Percentiles rank a stretch among this genome's conserved stretches.
Conservation (phyloP, 2,888 invertebrate genomes). For the Maniola hyperantus region DNA sequence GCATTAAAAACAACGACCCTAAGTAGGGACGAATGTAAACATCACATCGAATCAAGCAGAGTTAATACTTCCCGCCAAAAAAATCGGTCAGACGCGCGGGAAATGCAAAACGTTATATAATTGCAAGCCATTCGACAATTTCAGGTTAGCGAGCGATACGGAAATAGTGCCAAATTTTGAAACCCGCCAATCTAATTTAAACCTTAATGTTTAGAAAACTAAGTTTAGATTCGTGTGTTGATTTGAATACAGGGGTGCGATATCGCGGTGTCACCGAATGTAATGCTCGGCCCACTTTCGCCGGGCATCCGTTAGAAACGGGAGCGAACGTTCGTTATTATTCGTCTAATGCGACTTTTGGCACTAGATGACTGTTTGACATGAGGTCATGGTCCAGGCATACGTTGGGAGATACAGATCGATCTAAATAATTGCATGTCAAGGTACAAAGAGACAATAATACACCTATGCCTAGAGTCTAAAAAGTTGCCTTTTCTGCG, state of each 20-base stretch:
- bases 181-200: not conserved
- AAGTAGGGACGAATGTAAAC: slow-evolving; percentile 1
- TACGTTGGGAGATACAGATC: not conserved
- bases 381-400: slow-evolving; percentile 1
- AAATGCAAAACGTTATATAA: slow-evolving; percentile 45
- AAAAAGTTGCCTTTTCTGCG: no score
- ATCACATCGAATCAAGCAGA: slow-evolving; percentile 15
- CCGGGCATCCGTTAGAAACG: slow-evolving; percentile 57
- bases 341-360: slow-evolving; percentile 62
- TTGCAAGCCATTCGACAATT: slow-evolving; percentile 45
- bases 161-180: slow-evolving; percentile 41
- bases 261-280: slow-evolving; percentile 43
- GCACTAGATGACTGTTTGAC: slow-evolving; percentile 43
- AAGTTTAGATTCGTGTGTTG: slow-evolving; percentile 13
- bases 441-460: not conserved
- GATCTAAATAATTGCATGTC: not conserved
- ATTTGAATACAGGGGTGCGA: slow-evolving; percentile 22
- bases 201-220: not conserved
- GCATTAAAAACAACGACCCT: not conserved
- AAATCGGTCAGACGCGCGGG: slow-evolving; percentile 39
- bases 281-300: slow-evolving; percentile 55
- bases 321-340: slow-evolving; percentile 58
- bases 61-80: slow-evolving; percentile 34
- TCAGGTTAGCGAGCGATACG: slow-evolving; percentile 43
- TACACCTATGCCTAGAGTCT: no score